phyloP scores from a whole-genome alignment of 2,888 invertebrate species.

The Scelioninae gen. 1 region DNA sequence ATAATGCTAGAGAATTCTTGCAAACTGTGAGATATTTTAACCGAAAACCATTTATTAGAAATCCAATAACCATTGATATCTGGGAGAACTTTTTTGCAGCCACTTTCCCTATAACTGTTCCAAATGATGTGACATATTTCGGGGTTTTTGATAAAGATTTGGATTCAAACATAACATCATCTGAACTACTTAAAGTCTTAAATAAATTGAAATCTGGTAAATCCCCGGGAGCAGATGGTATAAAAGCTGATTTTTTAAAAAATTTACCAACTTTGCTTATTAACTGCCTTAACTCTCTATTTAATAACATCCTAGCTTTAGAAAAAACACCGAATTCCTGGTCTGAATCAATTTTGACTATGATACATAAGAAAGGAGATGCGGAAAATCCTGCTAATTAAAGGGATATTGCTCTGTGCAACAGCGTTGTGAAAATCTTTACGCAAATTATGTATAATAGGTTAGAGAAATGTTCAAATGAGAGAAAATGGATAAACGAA shows the following conservation, averaged over 20 bases:
- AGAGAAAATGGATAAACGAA: background rate
- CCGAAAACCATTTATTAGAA: no score
- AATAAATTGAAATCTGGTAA: constrained; percentile 17
- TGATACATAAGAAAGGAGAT: constrained; percentile 18
- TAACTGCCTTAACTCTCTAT: background rate
- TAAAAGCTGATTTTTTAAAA: constrained; percentile 11
- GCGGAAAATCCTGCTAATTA: constrained; percentile 3
- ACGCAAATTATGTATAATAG: constrained; percentile 2
- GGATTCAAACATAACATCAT: no score
- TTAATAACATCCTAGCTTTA: constrained; percentile 3
- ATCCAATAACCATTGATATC: no score
- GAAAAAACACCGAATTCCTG: constrained; percentile 18
- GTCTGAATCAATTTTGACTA: constrained; percentile 9
- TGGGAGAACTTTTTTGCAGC: no score
- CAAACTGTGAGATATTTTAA: no score
- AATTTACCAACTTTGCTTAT: background rate
- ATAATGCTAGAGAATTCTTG: no score
- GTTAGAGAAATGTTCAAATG: constrained; percentile 2
- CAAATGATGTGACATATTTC: no score
- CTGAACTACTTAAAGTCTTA: background rate
- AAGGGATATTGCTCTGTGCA: constrained; percentile 14
- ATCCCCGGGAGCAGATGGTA: constrained; percentile 9
- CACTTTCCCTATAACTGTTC: no score
- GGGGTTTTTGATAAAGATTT: no score
- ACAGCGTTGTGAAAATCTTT: constrained; percentile 6